Base-by-base conservation (phyloP, 2,113 vertebrate species). In the Ondatra zibethicus region DNA sequence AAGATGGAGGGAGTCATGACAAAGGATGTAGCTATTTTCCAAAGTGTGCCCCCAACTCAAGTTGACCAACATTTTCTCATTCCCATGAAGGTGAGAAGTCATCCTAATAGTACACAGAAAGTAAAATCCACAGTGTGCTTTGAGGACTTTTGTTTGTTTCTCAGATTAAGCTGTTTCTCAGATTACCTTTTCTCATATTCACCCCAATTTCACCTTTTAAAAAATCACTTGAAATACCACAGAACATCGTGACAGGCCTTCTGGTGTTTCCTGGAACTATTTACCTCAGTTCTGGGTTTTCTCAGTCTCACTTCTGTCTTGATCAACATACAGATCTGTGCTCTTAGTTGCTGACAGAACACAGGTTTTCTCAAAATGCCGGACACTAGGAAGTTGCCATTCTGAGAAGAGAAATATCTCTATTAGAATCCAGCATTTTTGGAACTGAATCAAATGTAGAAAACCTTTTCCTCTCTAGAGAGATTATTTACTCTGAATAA, bases 241-340 rank as follows among this genome's bases (percentile, higher is more conserved):
- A 98, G 92, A 96, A 93, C 75, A 93, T 92, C 36, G 5, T 97
- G 94, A 97, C 95, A 96, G 58, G 58, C 66, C 72, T 92, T 39
- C 50, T 12, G 58, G 45, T 80, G 75, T 91, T 98, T 98, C 97
- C 98, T 95, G 97, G 98, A 98, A 98, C 89, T 73, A 89, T 87
- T 96, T 86, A 96, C 97, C 97, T 98, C 95, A 93, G 78, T 75
- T 96, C 89, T 98, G 93, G 23, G 21, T 90, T 97, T 97, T 98
- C 94, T 97, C 97, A 97, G 91, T 77, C 95, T 94, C 87, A 52
- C 72, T 94, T 91, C 61, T 61, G 70, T 89, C 82, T 91, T 96
- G 97, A 97, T 98, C 97, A 95, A 88, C 91, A 76, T 88, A 65
- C 42, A 94, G 91, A 97, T 98, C 96, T 97, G 85, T 63, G 70